Conservation (phyloP, 2,113 vertebrate genomes). For the Limnothrissa miodon region DNA sequence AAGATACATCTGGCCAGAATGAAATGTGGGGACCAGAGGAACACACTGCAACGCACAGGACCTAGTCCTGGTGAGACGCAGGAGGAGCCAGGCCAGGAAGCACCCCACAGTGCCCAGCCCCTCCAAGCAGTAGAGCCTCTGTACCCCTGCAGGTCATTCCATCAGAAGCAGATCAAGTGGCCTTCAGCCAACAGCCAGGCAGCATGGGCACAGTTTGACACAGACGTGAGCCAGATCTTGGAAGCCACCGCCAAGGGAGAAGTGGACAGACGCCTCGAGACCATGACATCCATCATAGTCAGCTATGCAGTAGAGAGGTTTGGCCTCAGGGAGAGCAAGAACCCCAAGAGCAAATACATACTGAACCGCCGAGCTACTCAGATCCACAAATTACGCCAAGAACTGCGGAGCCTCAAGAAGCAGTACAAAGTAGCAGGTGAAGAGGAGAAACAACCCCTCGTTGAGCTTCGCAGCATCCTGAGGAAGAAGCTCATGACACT, state of each 20-base stretch:
- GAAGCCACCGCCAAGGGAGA: background rate
- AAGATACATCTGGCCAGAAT: background rate
- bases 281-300: background rate
- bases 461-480: constrained; percentile 12
- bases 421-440: background rate
- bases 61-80: no score
- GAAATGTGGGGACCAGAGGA: background rate
- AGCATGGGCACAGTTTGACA: background rate
- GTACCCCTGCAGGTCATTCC: background rate
- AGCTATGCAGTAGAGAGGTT: background rate
- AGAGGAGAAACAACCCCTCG: background rate
- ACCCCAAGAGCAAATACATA: background rate
- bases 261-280: background rate
- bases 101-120: no score
- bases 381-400: background rate
- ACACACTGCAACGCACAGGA: background rate
- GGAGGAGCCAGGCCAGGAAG: no score
- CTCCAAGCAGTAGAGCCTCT: no score
- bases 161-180: background rate
- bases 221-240: background rate
- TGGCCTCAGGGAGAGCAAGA: no score
- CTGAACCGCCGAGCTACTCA: background rate
- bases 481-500: constrained; percentile 25
- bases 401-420: background rate
- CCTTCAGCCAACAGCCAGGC: background rate